A percentile compares a stretch with the other conserved stretches of the same genome.
Evolutionary conservation across 2,797 vertebrate genomes (phyloP).

Genomic region (Florisuga fusca): DNA sequence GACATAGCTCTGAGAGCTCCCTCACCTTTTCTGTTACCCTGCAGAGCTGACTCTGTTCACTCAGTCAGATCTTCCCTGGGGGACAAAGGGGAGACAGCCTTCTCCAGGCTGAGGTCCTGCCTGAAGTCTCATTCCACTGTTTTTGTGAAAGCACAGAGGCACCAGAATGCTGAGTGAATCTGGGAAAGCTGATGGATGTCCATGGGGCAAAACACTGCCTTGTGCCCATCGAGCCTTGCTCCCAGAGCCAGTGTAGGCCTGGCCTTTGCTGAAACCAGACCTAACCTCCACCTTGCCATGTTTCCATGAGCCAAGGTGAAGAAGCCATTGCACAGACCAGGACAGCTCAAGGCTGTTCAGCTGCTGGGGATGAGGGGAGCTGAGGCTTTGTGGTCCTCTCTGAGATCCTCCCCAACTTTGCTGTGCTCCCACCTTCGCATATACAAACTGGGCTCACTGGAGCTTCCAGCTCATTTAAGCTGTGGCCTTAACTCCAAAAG

Average conservation of each 20-base stretch:
- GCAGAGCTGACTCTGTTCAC: fast-evolving
- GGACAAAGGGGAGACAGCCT: background rate
- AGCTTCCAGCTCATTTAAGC: background rate
- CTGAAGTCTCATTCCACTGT: background rate
- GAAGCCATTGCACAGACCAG: background rate
- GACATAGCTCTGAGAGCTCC: background rate
- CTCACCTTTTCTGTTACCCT: background rate
- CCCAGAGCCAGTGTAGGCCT: background rate
- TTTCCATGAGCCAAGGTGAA: background rate
- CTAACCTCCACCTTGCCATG: background rate
- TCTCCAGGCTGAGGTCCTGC: background rate
- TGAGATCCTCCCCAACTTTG: background rate
- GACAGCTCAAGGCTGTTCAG: background rate
- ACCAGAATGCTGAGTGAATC: background rate
- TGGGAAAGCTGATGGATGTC: background rate
- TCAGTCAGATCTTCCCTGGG: background rate
- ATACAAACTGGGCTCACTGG: fast-evolving
- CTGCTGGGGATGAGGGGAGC: background rate
- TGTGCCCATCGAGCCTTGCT: background rate
- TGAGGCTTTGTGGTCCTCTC: background rate
- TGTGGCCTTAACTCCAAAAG: background rate
- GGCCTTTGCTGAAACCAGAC: background rate
- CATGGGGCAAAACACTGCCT: fast-evolving
- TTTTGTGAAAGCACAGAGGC: background rate
- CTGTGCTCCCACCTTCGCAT: background rate